phyloP scores from a whole-genome alignment of 2,113 vertebrate genomes.

The Grantiella picta region DNA sequence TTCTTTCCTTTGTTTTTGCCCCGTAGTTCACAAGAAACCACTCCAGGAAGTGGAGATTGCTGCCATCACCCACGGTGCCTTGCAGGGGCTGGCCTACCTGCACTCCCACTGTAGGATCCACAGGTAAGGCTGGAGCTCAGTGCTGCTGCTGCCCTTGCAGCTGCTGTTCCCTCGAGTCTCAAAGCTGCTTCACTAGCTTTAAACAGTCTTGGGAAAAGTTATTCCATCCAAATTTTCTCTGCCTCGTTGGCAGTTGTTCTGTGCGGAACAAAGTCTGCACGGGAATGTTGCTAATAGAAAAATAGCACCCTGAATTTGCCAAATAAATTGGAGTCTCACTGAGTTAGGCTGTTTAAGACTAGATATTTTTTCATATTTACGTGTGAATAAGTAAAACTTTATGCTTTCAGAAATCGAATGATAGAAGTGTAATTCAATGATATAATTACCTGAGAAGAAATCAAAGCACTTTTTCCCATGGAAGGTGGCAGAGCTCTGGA shows the following conservation, averaged over 20 bases:
- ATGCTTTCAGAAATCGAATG: neutral
- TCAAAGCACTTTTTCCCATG: neutral
- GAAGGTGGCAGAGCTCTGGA: neutral
- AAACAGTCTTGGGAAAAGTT: neutral
- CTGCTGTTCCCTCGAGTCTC: neutral
- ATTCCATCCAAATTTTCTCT: neutral
- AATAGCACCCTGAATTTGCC: neutral
- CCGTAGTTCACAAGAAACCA: constrained; percentile 94
- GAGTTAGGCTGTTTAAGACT: neutral
- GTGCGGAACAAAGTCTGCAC: neutral
- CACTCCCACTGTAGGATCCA: constrained; percentile 98
- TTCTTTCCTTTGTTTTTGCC: fast-evolving
- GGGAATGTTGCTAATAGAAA: neutral
- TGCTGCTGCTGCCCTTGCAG: neutral
- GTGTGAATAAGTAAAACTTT: neutral
- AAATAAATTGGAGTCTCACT: neutral
- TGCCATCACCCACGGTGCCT: constrained; percentile 99
- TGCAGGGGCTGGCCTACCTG: constrained; percentile 97
- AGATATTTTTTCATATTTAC: neutral
- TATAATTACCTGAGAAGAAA: neutral
- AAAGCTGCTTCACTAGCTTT: neutral
- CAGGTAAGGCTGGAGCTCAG: constrained; percentile 76
- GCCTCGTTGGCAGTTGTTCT: neutral
- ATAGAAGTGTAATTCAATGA: neutral
- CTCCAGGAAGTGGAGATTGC: constrained; percentile 98